Evolutionary conservation across 2,797 vertebrate species (phyloP), one percentile per base, ranked within the genome.

Genomic region (Helicolenus hilgendorfi): DNA sequence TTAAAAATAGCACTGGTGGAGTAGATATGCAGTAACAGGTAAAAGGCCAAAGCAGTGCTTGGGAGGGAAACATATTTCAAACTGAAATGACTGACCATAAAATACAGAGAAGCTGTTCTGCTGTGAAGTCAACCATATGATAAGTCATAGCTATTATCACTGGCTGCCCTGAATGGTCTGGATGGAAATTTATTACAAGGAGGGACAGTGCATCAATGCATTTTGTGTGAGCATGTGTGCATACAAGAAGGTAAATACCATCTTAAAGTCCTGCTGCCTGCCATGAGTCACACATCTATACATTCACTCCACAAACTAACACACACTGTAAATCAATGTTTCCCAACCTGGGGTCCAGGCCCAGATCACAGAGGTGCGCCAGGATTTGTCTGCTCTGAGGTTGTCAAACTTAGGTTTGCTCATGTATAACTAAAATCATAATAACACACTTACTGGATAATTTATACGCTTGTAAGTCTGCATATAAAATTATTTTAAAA

Each of bases 81-180:
- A 55, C 6, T 31, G 36, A 74, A 72, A 79, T 55, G 72, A 75
- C 31, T 2, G 7, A 70, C n/a, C 71, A 86, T 82, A 69, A 85
- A 87, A 80, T 8, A 72, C 31, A 68, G 27, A 15, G 24, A 79
- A 77, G 24, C 41, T 62, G 15, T 14, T 77, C n/a, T 55, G 15
- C 33, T 55, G 38, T 82, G 26, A 87, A 74, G 72, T 78, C 38
- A 60, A 68, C 49, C 26, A 7, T 14, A 67, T 62, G n/a, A 74
- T 74, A 63, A 77, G 41, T 76, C 78, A 55, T 2, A n/a, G 49
- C 49, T 63, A 24, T 71, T 71, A 72, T 59, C 24, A 29, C 14
- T 59, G 68, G 7, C 58, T 62, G 26, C 31, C 22, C 15, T 73
- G 26, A 8, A 33, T 11, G 24, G 26, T 29, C 49, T n/a, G 15